A percentile compares a stretch with the other conserved stretches of the same genome.
Conservation (phyloP, 1,140 invertebrate species). For the Brachionus angularis region DNA sequence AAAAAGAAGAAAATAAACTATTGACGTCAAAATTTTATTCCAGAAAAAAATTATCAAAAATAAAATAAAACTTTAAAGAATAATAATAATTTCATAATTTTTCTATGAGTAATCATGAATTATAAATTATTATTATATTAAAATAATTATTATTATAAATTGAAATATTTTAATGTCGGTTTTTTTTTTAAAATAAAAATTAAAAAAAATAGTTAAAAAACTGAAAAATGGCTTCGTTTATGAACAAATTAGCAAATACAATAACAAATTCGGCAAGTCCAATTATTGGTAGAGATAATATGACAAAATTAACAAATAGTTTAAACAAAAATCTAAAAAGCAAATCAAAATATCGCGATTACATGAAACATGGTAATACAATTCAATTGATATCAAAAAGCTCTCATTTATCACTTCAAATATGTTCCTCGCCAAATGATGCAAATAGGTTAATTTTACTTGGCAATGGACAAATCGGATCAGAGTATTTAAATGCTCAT, state of each 20-base stretch:
- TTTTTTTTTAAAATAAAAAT: slow-evolving; percentile 23
- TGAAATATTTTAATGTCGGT: too few relatives aligned
- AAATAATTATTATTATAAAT: too few relatives aligned
- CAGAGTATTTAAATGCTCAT: not conserved
- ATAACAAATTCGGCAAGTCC: slow-evolving; percentile 5
- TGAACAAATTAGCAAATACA: slow-evolving; percentile 32
- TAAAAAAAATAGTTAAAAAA: slow-evolving; percentile 6
- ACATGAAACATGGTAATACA: slow-evolving; percentile 21
- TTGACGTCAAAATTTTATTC: not conserved
- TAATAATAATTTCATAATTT: too few relatives aligned
- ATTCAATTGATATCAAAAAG: slow-evolving; percentile 14
- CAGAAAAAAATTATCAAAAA: too few relatives aligned
- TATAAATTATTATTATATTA: too few relatives aligned
- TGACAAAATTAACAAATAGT: slow-evolving; percentile 3
- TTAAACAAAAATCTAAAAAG: not conserved
- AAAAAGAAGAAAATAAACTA: not conserved
- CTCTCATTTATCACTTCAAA: slow-evolving; percentile 16
- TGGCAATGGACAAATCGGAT: slow-evolving; percentile 33
- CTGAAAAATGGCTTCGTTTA: slow-evolving; percentile 27
- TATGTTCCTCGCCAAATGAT: slow-evolving; percentile 27
- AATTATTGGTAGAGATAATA: slow-evolving; percentile 18
- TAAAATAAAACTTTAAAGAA: too few relatives aligned
- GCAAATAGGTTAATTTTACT: slow-evolving; percentile 12
- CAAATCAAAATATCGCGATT: slow-evolving; percentile 30
- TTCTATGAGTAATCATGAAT: too few relatives aligned